Evolutionary conservation across 2,888 invertebrate species (phyloP), one percentile per base, ranked within the genome.

Genomic region (Tetheella fluctuosa): DNA sequence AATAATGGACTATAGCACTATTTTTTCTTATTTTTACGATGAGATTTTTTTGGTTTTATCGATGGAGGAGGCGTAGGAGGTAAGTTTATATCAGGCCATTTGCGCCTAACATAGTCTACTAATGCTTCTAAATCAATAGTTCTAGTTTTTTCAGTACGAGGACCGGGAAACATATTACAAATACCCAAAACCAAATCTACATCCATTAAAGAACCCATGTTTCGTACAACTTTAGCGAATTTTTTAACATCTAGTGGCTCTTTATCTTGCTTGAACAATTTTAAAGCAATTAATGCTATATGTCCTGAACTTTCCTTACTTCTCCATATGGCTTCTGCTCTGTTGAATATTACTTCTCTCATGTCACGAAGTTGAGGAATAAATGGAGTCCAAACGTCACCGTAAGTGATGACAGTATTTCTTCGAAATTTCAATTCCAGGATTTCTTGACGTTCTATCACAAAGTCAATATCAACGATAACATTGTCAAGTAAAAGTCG

Each of bases 51-150:
- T 39, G 39, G 39, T 10, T 13, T 7, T 2, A 17, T 6, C 0
- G 69, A 71, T 66, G 81, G 83, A n/a, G n/a, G n/a, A 6, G 87
- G 85, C 12, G 86, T 85, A 0, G 80, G 79, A 0, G 86, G 88
- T 10, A 30, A 30, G 34, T 89, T 63, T 37, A 81, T 71, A 1
- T 88, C 86, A 3, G 90, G 89, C 88, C 89, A 90, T 69, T 84
- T 84, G 28, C 85, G 76, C 57, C 71, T 73, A n/a, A 86, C 69
- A 64, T 77, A 90, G 23, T 89, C 89, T 1, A 73, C 81, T 42
- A 88, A 25, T 8, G 59, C 28, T 6, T 42, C 64, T 2, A 89
- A 57, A 72, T 84, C 71, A 23, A 90, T 73, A 5, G 70, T 76
- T 64, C 80, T 88, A 1, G 64, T 8, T 64, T 89, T 88, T 2